A percentile compares a stretch with the other conserved stretches of the same genome.
Evolutionary conservation across 2,113 vertebrate genomes (phyloP).

Genomic region (Callocephalon fimbriatum): DNA sequence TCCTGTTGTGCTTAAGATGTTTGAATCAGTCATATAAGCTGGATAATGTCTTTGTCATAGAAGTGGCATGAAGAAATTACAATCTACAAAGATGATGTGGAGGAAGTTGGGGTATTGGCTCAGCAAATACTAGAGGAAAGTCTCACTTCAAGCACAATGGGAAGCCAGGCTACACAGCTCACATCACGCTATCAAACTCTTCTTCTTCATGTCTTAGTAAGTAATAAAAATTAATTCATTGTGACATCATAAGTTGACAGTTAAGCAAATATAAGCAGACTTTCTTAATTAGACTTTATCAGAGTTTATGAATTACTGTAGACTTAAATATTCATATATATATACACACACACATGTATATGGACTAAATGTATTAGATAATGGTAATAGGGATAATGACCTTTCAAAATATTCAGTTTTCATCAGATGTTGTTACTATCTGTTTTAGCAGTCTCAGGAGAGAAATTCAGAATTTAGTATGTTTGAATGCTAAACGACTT

Average conservation of each 20-base stretch:
- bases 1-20: not conserved
- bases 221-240: not conserved
- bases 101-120: constrained; percentile 87
- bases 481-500: not conserved
- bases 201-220: constrained; percentile 89
- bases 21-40: not conserved
- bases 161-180: constrained; percentile 88
- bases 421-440: not conserved
- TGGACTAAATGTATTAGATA: not conserved
- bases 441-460: not conserved
- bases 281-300: not conserved
- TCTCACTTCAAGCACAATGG: constrained; percentile 83
- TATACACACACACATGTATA: not conserved
- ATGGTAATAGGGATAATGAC: not conserved
- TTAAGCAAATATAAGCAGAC: not conserved
- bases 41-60: constrained; percentile 68
- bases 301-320: not conserved
- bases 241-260: not conserved
- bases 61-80: constrained; percentile 86
- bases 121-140: constrained; percentile 93
- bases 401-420: not conserved
- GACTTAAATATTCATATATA: not conserved
- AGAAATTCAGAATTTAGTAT: not conserved
- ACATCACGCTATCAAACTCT: constrained; percentile 90
- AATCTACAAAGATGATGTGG: constrained; percentile 88